These are phyloP conservation scores for Schizothorax lantsangensis DNA, from an alignment of 2,797 vertebrate species.

Conservation along the genomic window DNA sequence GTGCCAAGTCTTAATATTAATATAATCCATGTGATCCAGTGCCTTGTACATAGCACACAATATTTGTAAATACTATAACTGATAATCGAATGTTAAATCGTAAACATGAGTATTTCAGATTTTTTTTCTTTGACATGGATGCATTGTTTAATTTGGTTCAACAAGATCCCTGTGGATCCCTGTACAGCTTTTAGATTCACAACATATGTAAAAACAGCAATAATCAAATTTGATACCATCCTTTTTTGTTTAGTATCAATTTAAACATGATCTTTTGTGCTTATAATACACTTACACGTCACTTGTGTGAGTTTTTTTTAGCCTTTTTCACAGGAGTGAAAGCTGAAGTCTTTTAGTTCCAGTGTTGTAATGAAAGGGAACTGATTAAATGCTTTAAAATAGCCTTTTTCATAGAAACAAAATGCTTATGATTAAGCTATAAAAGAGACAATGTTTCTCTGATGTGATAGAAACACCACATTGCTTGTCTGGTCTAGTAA, in stretches of 20 bases:
- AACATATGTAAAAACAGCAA: constrained; percentile 31
- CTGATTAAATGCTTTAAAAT: constrained; percentile 40
- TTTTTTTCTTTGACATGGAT: constrained; percentile 15
- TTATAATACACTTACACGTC: constrained; percentile 17
- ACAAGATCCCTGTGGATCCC: constrained; percentile 20
- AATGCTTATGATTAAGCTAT: constrained; percentile 8
- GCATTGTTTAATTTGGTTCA: constrained; percentile 2
- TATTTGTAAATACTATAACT: constrained; percentile 47
- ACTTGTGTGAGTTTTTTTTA: constrained; percentile 28
- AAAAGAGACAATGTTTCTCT: constrained; percentile 8
- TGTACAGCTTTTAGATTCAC: constrained; percentile 37
- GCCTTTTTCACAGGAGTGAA: constrained; percentile 27
- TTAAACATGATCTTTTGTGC: background rate
- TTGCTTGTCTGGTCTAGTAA: constrained; percentile 60
- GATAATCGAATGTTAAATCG: background rate
- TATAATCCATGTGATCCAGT: constrained; percentile 39
- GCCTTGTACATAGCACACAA: constrained; percentile 56
- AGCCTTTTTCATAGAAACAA: constrained; percentile 61
- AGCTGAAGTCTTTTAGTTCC: constrained; percentile 19
- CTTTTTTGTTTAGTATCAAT: background rate
- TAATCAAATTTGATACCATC: constrained; percentile 37
- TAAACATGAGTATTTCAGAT: background rate
- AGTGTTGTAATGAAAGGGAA: constrained; percentile 21
- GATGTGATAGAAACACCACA: constrained; percentile 62
- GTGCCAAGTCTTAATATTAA: constrained; percentile 6